A percentile compares a stretch with the other conserved stretches of the same genome.
Conservation (phyloP, 1,140 invertebrate genomes). For the Pseudomyrmex gracilis region DNA sequence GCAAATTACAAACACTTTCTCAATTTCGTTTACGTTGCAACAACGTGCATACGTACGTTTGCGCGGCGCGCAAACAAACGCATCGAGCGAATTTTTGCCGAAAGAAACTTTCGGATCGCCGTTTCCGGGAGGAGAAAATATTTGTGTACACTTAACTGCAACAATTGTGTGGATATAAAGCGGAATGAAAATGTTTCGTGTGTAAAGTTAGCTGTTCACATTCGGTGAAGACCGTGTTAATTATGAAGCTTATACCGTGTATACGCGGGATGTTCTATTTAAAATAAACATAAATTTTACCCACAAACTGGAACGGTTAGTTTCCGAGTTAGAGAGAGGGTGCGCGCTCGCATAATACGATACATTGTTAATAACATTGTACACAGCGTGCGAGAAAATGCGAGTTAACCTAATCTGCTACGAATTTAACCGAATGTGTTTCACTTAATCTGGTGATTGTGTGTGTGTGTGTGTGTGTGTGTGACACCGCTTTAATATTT, state of each 20-base stretch:
- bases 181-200: background rate
- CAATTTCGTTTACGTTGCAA: slow-evolving; percentile 13
- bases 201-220: background rate
- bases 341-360: background rate
- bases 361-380: slow-evolving; percentile 3
- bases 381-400: background rate
- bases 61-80: background rate
- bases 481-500: background rate
- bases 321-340: no score
- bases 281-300: background rate
- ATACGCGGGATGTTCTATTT: background rate
- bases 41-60: no score
- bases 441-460: background rate
- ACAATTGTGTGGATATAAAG: background rate
- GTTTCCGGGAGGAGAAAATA: background rate
- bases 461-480: no score
- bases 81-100: background rate
- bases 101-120: background rate
- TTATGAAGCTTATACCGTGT: background rate
- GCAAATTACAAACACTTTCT: slow-evolving; percentile 7
- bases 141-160: slow-evolving; percentile 1
- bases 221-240: slow-evolving; percentile 11
- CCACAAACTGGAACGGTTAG: no score
- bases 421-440: no score
- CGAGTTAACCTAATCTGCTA: background rate